phyloP scores from a whole-genome alignment of 2,797 vertebrate species.

The Anolis apletophallus region DNA sequence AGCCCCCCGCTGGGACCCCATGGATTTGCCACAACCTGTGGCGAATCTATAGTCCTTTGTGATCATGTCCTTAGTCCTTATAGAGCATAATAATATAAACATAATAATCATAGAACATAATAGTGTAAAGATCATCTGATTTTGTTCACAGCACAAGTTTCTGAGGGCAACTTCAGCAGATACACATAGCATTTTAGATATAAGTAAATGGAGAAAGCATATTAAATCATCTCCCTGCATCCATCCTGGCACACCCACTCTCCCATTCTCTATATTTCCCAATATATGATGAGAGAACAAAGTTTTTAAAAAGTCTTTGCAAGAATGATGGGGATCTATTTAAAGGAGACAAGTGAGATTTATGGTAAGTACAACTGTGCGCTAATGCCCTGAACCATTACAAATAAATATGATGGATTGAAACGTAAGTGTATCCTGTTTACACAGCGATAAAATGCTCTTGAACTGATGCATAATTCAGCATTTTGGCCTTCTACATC shows the following conservation, averaged over 20 bases:
- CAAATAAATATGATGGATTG: constrained; percentile 40
- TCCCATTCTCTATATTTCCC: accelerated
- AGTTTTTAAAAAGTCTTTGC: not conserved
- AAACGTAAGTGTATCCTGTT: constrained; percentile 67
- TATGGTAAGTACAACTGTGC: accelerated
- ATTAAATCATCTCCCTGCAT: not conserved
- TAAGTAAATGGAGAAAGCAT: not conserved
- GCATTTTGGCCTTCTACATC: constrained; percentile 40
- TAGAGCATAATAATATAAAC: no score
- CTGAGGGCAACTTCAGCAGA: no score
- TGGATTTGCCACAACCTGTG: no score
- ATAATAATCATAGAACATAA: no score
- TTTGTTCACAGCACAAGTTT: no score
- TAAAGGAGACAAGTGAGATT: constrained; percentile 34
- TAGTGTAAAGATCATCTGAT: no score
- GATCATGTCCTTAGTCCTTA: no score
- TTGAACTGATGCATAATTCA: constrained; percentile 55
- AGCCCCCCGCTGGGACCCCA: no score
- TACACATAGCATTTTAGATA: not conserved
- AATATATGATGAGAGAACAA: not conserved
- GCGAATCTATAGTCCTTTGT: no score
- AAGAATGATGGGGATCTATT: constrained; percentile 5
- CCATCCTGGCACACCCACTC: accelerated
- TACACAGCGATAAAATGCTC: constrained; percentile 52
- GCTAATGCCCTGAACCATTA: constrained; percentile 12